phyloP scores from a whole-genome alignment of 2,797 vertebrate genomes.

The Pseudochaenichthys georgianus region DNA sequence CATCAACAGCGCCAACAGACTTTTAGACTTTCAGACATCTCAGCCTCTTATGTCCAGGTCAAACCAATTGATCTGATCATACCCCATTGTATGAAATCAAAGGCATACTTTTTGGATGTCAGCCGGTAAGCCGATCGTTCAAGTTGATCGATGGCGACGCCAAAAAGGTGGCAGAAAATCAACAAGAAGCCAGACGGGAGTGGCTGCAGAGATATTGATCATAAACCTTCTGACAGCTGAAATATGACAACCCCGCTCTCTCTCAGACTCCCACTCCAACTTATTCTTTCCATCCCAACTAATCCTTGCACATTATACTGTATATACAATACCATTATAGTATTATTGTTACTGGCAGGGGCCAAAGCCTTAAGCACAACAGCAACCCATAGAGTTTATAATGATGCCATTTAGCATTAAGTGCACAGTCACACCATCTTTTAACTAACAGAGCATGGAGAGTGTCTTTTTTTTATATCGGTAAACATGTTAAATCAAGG shows the following conservation, averaged over 20 bases:
- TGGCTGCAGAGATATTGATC: slow-evolving; percentile 65
- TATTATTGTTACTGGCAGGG: slow-evolving; percentile 9
- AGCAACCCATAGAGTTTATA: background rate
- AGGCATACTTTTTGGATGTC: slow-evolving; percentile 34
- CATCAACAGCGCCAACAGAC: background rate
- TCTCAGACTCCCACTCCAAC: slow-evolving; percentile 1
- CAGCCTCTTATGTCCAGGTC: background rate
- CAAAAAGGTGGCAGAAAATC: slow-evolving; percentile 57
- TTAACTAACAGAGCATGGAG: background rate
- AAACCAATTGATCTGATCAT: slow-evolving; percentile 15
- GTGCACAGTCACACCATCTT: background rate
- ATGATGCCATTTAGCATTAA: background rate
- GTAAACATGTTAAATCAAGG: slow-evolving; percentile 12
- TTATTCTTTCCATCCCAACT: slow-evolving; percentile 3
- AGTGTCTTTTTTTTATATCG: slow-evolving; percentile 15
- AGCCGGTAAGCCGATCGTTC: slow-evolving; percentile 38
- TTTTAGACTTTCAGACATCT: slow-evolving; percentile 1
- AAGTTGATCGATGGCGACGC: slow-evolving; percentile 51
- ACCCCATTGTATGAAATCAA: slow-evolving; percentile 34
- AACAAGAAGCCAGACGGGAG: slow-evolving; percentile 51
- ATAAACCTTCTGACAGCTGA: slow-evolving; percentile 41
- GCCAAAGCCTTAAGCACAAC: slow-evolving; percentile 6
- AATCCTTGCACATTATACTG: background rate
- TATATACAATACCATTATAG: background rate
- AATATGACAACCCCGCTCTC: slow-evolving; percentile 49